Conservation (phyloP, 2,113 vertebrate species). For the Pycnonotus jocosus region DNA sequence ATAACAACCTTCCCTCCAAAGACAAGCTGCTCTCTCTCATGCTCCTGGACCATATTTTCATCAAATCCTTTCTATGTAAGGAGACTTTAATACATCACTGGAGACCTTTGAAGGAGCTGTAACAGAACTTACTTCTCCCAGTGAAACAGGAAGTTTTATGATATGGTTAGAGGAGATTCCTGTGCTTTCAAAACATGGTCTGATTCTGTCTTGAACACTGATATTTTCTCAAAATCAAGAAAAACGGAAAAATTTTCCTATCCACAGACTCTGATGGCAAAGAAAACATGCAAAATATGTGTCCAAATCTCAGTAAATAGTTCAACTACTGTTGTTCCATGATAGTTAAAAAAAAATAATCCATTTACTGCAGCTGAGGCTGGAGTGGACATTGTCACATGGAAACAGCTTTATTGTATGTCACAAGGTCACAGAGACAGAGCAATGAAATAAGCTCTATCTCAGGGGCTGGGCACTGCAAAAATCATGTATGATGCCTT, state of each 20-base stretch:
- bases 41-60: conserved; percentile 39
- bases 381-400: background rate
- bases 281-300: background rate
- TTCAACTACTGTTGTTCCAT: background rate
- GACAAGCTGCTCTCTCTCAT: conserved; percentile 28
- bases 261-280: background rate
- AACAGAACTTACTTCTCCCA: conserved; percentile 3
- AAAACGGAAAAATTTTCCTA: background rate
- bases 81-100: conserved; percentile 35
- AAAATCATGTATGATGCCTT: background rate
- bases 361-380: background rate
- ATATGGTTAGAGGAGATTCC: background rate
- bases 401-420: background rate
- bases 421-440: background rate
- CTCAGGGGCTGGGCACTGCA: background rate
- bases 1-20: conserved; percentile 26
- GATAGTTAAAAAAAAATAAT: background rate
- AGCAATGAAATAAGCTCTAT: background rate
- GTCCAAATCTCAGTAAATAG: background rate
- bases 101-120: conserved; percentile 24
- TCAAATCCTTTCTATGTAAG: conserved; percentile 15
- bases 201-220: background rate
- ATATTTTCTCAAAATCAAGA: background rate
- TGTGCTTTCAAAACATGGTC: background rate
- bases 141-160: conserved; percentile 7